Percentiles rank a stretch among this genome's conserved stretches.
phyloP scores from a whole-genome alignment of 1,140 invertebrate species.

The Kradibia gibbosae region DNA sequence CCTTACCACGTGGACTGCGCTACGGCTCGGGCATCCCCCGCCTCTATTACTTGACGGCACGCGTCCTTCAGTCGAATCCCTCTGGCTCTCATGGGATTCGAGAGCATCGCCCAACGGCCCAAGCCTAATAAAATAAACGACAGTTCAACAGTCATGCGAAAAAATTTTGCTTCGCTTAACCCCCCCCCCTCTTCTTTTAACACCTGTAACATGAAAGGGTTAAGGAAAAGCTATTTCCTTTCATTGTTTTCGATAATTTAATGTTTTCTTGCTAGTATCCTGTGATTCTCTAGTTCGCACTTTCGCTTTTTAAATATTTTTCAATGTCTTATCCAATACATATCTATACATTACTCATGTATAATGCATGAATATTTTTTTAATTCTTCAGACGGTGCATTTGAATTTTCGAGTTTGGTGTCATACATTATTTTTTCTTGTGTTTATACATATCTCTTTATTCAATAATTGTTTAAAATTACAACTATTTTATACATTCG shows the following conservation, averaged over 20 bases:
- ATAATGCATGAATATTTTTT: slow-evolving; percentile 31
- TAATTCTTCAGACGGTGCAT: slow-evolving; percentile 39
- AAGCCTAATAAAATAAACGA: not conserved
- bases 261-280: slow-evolving; percentile 18
- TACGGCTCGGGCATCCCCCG: too few species aligned
- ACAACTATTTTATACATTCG: not conserved
- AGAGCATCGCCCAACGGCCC: too few species aligned
- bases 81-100: too few species aligned
- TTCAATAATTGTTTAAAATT: not conserved
- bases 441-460: not conserved
- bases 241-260: not conserved
- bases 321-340: not conserved
- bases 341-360: not conserved
- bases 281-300: not conserved
- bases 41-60: not conserved
- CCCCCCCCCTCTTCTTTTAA: not conserved
- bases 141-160: not conserved
- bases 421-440: not conserved
- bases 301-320: slow-evolving; percentile 4
- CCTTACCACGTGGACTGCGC: too few species aligned
- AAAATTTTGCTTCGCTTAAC: not conserved
- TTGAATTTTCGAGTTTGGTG: slow-evolving; percentile 36
- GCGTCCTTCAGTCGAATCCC: too few species aligned
- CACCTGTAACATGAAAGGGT: slow-evolving; percentile 9
- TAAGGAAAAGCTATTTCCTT: slow-evolving; percentile 7